Base-by-base conservation (phyloP, 2,113 vertebrate species). In the Leptobrachium leishanense region DNA sequence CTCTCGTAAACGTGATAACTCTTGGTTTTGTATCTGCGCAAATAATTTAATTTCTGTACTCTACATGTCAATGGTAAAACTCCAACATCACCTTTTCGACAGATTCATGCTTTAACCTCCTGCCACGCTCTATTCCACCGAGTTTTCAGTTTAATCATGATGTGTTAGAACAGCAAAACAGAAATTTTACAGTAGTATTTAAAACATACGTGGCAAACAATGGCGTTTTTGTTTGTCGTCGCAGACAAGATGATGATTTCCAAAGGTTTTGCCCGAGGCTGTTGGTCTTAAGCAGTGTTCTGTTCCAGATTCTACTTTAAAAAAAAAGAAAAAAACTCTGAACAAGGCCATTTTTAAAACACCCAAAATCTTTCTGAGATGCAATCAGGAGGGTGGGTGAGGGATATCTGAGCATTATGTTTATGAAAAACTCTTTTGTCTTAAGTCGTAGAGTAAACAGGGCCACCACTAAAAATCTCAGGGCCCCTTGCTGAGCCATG, bases 161-260 rank as follows among this genome's bases (percentile, higher is more conserved):
- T 68, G 54, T 81, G 71, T 81, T 50, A 81, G 62, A 46, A 66
- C 78, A 53, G 78, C 63, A 41, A 79, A 73, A 68, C 70, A 79
- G 64, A 68, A 31, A 81, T 81, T 81, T 59, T 68, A 74, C 78
- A 81, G 78, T 81, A 81, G 78, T 81, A 74, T 81, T 74, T 81
- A 81, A 74, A 81, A 74, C 64, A 68, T 74, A 81, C 78, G 65
- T 62, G 43, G 72, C 53, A 74, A 62, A 81, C 78, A 81, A 81
- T 81, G 74, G 71, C 42, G 43, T 72, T 63, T 81, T 81, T 81
- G 78, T 81, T 81, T 74, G 72, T 81, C 64, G 44, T 40, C 15
- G 64, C 72, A 81, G 71, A 81, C 78, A 81, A 70, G 42, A 71
- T 79, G 62, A 73, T 79, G 12, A 50, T 73, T 79, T 79, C 77